phyloP scores from a whole-genome alignment of 1,140 invertebrate species.

The Belonocnema kinseyi region DNA sequence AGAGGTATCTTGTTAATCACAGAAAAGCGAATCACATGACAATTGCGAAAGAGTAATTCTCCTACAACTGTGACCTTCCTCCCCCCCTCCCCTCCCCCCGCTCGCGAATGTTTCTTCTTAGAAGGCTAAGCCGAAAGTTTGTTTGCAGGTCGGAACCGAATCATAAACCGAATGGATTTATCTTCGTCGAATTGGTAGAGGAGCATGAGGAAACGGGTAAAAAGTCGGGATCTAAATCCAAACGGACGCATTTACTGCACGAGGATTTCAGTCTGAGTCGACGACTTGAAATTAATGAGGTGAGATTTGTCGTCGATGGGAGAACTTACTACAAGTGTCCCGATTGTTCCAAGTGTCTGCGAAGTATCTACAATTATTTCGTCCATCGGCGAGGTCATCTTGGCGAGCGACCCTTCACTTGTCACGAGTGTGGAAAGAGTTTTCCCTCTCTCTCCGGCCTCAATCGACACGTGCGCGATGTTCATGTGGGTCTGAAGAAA shows the following conservation, averaged over 20 bases:
- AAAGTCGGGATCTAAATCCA: neutral
- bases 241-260: neutral
- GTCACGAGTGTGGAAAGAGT: slow-evolving; percentile 44
- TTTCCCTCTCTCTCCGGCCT: slow-evolving; percentile 49
- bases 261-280: slow-evolving; percentile 31
- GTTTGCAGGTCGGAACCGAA: slow-evolving; percentile 28
- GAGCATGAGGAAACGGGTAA: slow-evolving; percentile 51
- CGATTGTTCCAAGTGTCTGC: slow-evolving; percentile 67
- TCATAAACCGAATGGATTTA: neutral
- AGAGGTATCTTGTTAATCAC: slow-evolving; percentile 74
- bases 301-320: slow-evolving; percentile 47
- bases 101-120: neutral
- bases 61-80: slow-evolving; percentile 9
- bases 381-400: slow-evolving; percentile 64
- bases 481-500: slow-evolving; percentile 60
- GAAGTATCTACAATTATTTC: slow-evolving; percentile 68
- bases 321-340: slow-evolving; percentile 67
- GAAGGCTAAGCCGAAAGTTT: neutral
- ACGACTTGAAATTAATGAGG: neutral
- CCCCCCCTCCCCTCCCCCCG: too few species aligned
- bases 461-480: slow-evolving; percentile 59
- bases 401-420: slow-evolving; percentile 17
- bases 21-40: slow-evolving; percentile 68
- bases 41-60: neutral
- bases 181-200: slow-evolving; percentile 49